Evolutionary conservation across 2,113 vertebrate genomes (phyloP).

Genomic region (Mesitornis unicolor): DNA sequence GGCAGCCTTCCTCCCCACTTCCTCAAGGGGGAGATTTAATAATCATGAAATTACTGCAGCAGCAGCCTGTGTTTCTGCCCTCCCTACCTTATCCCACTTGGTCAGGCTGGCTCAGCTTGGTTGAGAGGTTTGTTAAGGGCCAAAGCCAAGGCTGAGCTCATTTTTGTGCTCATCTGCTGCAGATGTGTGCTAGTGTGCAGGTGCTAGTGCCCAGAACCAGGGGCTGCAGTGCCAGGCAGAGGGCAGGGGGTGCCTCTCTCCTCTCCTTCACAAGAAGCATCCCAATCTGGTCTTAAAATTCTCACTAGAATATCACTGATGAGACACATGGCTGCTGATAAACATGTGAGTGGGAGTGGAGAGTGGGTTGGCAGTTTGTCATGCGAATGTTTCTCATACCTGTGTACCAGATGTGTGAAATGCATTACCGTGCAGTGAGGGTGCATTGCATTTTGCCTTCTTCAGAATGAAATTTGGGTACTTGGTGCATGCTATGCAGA

Average conservation of each 20-base stretch:
- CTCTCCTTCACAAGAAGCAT: not conserved
- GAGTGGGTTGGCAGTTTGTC: not conserved
- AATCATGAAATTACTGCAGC: not conserved
- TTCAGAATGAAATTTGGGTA: not conserved
- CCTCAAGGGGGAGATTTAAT: not conserved
- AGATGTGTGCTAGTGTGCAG: not conserved
- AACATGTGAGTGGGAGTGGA: not conserved
- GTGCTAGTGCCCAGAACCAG: no score
- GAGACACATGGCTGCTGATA: not conserved
- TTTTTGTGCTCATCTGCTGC: not conserved
- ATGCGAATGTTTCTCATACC: not conserved
- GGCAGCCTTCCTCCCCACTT: not conserved
- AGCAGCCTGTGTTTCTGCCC: not conserved
- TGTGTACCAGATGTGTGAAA: not conserved
- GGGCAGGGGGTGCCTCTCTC: no score
- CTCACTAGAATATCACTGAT: not conserved
- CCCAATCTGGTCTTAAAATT: not conserved
- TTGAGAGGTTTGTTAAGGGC: not conserved
- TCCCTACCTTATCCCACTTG: rapidly evolving
- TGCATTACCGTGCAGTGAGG: not conserved
- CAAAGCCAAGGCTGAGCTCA: not conserved
- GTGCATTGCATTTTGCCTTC: not conserved
- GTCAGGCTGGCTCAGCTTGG: not conserved
- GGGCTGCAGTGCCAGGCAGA: not conserved
- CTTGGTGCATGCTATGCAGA: not conserved